Percentiles rank a stretch among this genome's conserved stretches.
Evolutionary conservation across 37 sponge, comb jelly and placozoan genomes (phyloP).

Genomic region (Dysidea cf. avara): DNA sequence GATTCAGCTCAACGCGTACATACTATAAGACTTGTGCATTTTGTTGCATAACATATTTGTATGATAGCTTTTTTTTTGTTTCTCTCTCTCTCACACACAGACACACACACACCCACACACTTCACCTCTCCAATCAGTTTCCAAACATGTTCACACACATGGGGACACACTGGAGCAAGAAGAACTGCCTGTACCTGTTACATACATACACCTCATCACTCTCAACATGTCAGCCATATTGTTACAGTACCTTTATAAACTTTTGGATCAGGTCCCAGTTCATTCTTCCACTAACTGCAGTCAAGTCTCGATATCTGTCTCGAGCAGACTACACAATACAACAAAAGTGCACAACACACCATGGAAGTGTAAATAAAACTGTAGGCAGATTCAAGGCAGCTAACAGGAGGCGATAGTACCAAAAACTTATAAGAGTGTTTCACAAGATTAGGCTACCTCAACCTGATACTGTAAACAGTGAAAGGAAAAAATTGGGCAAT

Average conservation of each 20-base stretch:
- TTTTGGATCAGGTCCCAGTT: slow-evolving; percentile 78
- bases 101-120: slow-evolving; percentile 18
- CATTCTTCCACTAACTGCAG: slow-evolving; percentile 84
- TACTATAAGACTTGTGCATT: too few species aligned
- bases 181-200: slow-evolving; percentile 81
- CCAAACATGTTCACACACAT: slow-evolving; percentile 93
- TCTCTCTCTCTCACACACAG: too few species aligned
- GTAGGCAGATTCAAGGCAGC: too few species aligned
- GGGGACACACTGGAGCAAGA: slow-evolving; percentile 93
- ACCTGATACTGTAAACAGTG: too few species aligned
- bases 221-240: neutral
- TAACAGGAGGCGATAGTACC: too few species aligned
- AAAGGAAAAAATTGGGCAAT: too few species aligned
- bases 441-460: too few species aligned
- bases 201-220: slow-evolving; percentile 4
- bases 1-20: too few species aligned
- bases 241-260: slow-evolving; percentile 82
- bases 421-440: too few species aligned
- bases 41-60: too few species aligned
- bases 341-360: neutral
- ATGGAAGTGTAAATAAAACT: too few species aligned
- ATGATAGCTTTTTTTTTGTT: too few species aligned
- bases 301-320: slow-evolving; percentile 83
- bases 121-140: slow-evolving; percentile 69
- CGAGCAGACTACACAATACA: slow-evolving; percentile 38